Evolutionary conservation across 2,888 invertebrate species (phyloP).

Genomic region (Eurytoma californica): DNA sequence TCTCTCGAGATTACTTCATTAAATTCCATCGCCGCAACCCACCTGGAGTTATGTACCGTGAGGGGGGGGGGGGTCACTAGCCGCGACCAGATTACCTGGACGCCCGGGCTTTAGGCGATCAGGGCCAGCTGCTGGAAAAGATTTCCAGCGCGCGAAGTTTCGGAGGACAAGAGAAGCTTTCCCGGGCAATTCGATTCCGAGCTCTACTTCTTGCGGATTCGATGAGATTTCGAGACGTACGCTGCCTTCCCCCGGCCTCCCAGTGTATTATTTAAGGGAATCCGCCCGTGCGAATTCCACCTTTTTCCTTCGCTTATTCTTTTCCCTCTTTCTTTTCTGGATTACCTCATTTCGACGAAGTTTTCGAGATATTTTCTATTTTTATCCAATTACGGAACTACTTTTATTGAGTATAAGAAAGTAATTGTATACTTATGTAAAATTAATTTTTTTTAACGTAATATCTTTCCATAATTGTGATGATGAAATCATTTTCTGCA

Average conservation of each 20-base stretch:
- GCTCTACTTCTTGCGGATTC: neutral
- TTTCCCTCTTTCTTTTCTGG: neutral
- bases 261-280: constrained; percentile 13
- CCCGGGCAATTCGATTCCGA: constrained; percentile 21
- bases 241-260: neutral
- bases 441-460: no score
- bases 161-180: neutral
- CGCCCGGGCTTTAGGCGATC: neutral
- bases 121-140: constrained; percentile 16
- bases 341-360: no score
- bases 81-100: neutral
- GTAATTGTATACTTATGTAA: no score
- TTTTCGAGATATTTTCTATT: no score
- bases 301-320: neutral
- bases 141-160: constrained; percentile 22
- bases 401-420: no score
- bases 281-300: neutral
- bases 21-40: constrained; percentile 27
- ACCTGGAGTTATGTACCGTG: no score
- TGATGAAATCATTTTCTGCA: no score
- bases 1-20: constrained; percentile 33
- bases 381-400: no score
- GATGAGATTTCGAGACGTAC: constrained; percentile 15
- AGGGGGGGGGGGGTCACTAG: no score
- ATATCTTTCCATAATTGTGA: no score